Evolutionary conservation across 2,888 invertebrate genomes (phyloP).

Genomic region (Eupithecia exiguata): DNA sequence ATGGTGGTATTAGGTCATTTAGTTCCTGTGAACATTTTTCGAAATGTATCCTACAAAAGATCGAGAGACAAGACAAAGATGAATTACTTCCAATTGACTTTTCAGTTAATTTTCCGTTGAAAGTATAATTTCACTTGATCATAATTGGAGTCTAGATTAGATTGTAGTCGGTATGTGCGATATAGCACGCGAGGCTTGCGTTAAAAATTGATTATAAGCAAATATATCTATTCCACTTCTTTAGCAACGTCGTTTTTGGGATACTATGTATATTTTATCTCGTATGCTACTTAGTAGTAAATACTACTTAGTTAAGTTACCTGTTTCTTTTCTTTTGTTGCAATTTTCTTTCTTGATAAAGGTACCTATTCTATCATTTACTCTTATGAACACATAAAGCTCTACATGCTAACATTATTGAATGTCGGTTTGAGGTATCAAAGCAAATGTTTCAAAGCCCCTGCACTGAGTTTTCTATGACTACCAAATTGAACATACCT

Average conservation of each 20-base stretch:
- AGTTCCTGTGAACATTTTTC: too few relatives aligned
- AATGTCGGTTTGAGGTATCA: background rate
- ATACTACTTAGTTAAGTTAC: too few relatives aligned
- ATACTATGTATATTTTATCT: too few relatives aligned
- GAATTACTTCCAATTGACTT: slow-evolving; percentile 48
- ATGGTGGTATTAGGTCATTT: too few relatives aligned
- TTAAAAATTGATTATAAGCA: slow-evolving; percentile 14
- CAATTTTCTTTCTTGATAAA: too few relatives aligned
- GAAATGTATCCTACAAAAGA: too few relatives aligned
- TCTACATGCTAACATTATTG: background rate
- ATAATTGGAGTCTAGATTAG: slow-evolving; percentile 38
- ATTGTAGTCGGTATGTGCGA: slow-evolving; percentile 17
- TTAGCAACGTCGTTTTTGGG: too few relatives aligned
- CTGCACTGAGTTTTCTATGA: background rate
- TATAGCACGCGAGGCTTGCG: slow-evolving; percentile 26
- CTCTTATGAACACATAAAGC: background rate
- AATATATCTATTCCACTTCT: too few relatives aligned
- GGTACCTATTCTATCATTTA: background rate
- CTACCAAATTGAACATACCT: slow-evolving; percentile 12
- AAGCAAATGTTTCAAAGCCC: background rate
- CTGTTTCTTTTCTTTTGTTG: too few relatives aligned
- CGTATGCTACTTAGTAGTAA: too few relatives aligned
- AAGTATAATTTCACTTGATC: slow-evolving; percentile 68
- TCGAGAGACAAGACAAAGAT: too few relatives aligned
- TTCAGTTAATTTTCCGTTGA: slow-evolving; percentile 66